Base-by-base conservation (phyloP, 2,888 invertebrate species). In the Labia minor region DNA sequence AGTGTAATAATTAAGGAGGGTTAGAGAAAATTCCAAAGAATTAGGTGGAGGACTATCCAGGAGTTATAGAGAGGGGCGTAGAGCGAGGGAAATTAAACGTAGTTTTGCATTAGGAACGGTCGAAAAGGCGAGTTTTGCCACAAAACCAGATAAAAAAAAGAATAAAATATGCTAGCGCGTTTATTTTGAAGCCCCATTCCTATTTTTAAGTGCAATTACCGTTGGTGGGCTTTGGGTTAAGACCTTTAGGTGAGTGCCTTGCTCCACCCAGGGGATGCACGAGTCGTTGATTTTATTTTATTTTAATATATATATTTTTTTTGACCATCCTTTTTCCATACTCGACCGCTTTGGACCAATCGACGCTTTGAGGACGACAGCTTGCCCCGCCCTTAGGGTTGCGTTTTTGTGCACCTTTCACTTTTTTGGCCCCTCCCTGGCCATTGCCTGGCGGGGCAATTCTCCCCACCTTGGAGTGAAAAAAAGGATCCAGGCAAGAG, bases 91-190 rank as follows among this genome's bases (percentile, higher is more conserved):
- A 49, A 49, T 49, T 49, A 49, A 61, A 65, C 21, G 26, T 67
- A 67, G 65, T 67, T 69, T 69, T 66, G 67, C 67, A 69, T 69
- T 67, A 69, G 67, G 67, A 69, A 66, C 66, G 67, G 66, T 68
- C 66, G 68, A 67, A 67, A 67, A 67, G 67, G 67, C 64, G 69
- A 66, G 67, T 69, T 69, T 69, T 69, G 67, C 69, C 69, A 67
- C 69, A 69, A 67, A 69, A 69, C 69, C 67, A 68, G 67, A 69
- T 69, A 69, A 68, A 69, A n/a, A 67, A 69, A 69, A 69, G 68
- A 67, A 66, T 68, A 61, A 69, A 69, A 69, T 69, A 69, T 69
- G 67, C 69, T 63, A 65, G 65, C 67, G 65, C 69, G 69, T 69
- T 69, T 69, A 69, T 69, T 69, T 69, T 69, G 63, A 49, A 62